Base-by-base conservation (phyloP, 2,888 invertebrate species). In the Mesoligia furuncula region DNA sequence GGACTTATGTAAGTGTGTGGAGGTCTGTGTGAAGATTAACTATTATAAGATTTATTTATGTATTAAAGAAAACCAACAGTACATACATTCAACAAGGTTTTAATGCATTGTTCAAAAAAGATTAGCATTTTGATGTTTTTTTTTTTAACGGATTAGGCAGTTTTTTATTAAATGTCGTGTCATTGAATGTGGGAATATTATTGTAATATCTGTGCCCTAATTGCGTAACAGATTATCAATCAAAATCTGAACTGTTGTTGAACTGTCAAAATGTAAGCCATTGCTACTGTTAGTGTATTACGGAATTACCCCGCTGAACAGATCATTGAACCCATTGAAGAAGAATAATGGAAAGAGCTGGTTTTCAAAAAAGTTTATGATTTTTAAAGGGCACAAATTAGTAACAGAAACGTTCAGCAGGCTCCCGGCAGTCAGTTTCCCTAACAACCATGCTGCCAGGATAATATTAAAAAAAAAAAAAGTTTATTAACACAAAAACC, bases 21-120 rank as follows among this genome's bases (percentile, higher is more conserved):
- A 71, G 42, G 42, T 68, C 45, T 61, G 27, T 59, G 39, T 59
- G 69, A 83, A 78, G 83, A 70, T 59, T 27, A 39, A 31, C 2
- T n/a, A 1, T 39, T 36, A 61, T 15, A 3, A 36, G 8, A 13
- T 39, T 27, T 45, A 7, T n/a, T 31, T 61, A 31, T 20, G 6
- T 31, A 61, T 61, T 4, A 61, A 61, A 31, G 9, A 61, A 31
- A 17, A 61, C 2, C 61, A 3, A 8, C 2, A 17, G 8, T 17
- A 17, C 15, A 57, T 57, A n/a, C 4, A 59, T 31, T 61, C 61
- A 31, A 61, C 61, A 31, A 31, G 31, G 51, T 13, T 45, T 45
- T 7, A 36, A 66, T 39, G 15, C 17, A 17, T 54, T 48, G 9
- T 69, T 54, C 24, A 17, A 77, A 54, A 54, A 54, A 39, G 5